A percentile compares a stretch with the other conserved stretches of the same genome.
These are phyloP conservation scores for Athrips mouffetella DNA, from an alignment of 2,888 invertebrate genomes.

Conservation along the genomic window DNA sequence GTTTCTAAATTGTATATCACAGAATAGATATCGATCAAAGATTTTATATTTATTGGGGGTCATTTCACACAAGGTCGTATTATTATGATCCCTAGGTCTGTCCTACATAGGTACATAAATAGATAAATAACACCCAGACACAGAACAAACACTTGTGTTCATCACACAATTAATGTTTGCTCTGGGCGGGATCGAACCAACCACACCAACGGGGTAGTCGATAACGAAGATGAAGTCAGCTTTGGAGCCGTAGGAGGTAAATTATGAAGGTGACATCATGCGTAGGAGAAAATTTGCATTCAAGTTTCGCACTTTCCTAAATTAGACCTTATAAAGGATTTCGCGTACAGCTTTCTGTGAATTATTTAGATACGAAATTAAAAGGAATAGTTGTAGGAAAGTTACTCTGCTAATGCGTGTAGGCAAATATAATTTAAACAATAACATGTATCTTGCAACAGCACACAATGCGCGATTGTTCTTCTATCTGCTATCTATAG, in stretches of 20 bases:
- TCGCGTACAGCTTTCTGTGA: too few species aligned
- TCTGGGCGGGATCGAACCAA: too few species aligned
- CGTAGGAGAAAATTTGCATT: constrained; percentile 12
- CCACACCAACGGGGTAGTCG: too few species aligned
- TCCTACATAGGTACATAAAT: too few species aligned
- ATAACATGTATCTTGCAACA: constrained; percentile 15
- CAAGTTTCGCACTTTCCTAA: constrained; percentile 15
- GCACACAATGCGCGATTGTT: constrained; percentile 42
- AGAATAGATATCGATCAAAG: not conserved
- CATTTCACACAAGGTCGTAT: too few species aligned
- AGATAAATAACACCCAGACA: too few species aligned
- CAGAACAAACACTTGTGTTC: too few species aligned
- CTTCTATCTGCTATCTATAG: constrained; percentile 31
- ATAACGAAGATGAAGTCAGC: not conserved
- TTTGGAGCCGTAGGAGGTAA: constrained; percentile 4
- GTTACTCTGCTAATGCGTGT: constrained; percentile 10
- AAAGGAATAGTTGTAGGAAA: too few species aligned
- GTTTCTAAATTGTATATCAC: not conserved
- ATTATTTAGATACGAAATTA: too few species aligned
- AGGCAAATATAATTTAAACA: not conserved
- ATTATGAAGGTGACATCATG: constrained; percentile 13
- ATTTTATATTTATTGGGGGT: too few species aligned
- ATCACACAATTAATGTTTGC: too few species aligned
- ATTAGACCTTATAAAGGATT: constrained; percentile 3
- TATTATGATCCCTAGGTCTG: too few species aligned